phyloP scores from a whole-genome alignment of 1,140 invertebrate genomes.

The Drosophila leontia region DNA sequence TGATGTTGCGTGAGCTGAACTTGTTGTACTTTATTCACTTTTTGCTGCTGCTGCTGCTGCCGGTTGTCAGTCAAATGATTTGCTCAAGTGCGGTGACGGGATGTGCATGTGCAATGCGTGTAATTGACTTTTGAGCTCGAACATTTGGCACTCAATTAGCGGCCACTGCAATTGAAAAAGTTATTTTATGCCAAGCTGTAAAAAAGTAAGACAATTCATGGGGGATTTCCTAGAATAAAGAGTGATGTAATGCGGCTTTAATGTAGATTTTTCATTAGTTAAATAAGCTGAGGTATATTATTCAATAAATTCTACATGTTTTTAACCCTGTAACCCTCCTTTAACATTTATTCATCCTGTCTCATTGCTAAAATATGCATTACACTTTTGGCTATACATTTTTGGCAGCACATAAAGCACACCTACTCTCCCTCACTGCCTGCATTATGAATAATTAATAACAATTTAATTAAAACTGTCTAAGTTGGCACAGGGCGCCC shows the following conservation, averaged over 20 bases:
- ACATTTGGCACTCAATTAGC: conserved; percentile 63
- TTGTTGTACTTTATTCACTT: conserved; percentile 30
- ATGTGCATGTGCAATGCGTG: conserved; percentile 34
- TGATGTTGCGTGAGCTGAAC: conserved; percentile 61
- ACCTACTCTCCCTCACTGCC: not conserved
- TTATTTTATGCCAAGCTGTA: conserved; percentile 20
- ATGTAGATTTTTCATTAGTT: no score
- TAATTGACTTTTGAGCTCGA: conserved; percentile 67
- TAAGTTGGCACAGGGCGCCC: conserved; percentile 37
- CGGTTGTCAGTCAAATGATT: conserved; percentile 64
- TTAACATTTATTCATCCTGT: conserved; percentile 6
- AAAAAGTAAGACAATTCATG: not conserved
- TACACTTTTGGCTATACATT: conserved; percentile 61
- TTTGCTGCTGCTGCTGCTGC: conserved; percentile 27
- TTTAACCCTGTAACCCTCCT: not conserved
- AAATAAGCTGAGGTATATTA: not conserved
- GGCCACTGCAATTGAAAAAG: conserved; percentile 29
- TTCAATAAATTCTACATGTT: not conserved
- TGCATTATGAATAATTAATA: conserved; percentile 72
- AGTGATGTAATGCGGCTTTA: not conserved
- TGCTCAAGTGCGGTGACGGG: conserved; percentile 47
- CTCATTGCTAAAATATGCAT: conserved; percentile 59
- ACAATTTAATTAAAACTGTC: conserved; percentile 78
- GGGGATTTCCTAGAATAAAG: not conserved
- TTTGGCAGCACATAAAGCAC: conserved; percentile 53